These are phyloP conservation scores for Sebastes kiyomatsui DNA, from an alignment of 2,797 vertebrate species.

Conservation along the genomic window DNA sequence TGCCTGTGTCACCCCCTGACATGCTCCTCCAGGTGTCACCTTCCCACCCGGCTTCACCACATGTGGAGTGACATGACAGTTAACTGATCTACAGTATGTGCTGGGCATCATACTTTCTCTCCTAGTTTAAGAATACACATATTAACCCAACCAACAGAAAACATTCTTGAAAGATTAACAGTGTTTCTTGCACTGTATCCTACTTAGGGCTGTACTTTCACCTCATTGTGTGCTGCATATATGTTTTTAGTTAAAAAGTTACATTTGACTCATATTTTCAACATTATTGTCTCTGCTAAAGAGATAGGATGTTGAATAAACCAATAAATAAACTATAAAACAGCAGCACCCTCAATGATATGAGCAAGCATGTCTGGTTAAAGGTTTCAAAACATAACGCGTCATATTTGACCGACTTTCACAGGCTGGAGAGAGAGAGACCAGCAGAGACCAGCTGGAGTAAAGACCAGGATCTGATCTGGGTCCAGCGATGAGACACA, in stretches of 20 bases:
- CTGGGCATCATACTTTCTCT: no score
- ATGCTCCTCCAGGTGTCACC: not conserved
- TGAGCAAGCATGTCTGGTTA: not conserved
- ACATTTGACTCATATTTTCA: not conserved
- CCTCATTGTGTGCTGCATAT: not conserved
- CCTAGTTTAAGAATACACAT: not conserved
- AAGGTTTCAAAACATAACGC: conserved; percentile 29
- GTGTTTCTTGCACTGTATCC: not conserved
- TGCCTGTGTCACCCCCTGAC: not conserved
- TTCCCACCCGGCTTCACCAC: not conserved
- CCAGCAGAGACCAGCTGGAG: not conserved
- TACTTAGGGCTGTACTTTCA: no score
- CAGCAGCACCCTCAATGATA: not conserved
- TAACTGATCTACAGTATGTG: not conserved
- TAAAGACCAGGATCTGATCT: not conserved
- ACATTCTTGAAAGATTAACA: not conserved
- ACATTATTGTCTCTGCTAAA: not conserved
- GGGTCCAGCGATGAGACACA: not conserved
- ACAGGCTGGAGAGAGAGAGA: not conserved
- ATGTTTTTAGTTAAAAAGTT: not conserved
- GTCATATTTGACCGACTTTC: conserved; percentile 58
- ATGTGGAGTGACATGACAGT: not conserved
- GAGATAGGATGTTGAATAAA: not conserved
- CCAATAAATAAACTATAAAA: no score
- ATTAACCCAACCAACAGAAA: not conserved